Evolutionary conservation across 2,888 invertebrate species (phyloP), one percentile per base, ranked within the genome.

Genomic region (Caradrina kadenii): DNA sequence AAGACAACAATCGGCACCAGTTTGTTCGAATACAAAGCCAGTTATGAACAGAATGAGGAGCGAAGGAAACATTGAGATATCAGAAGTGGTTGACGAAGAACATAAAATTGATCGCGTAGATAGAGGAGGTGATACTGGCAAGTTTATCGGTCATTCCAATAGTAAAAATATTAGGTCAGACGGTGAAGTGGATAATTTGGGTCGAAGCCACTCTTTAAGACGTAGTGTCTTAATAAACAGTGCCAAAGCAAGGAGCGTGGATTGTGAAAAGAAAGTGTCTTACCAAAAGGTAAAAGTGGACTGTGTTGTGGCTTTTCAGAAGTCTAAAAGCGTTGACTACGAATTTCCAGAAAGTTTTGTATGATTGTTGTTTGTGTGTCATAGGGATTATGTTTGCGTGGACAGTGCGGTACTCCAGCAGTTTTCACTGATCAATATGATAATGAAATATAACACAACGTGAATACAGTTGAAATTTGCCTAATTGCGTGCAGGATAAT

Each of bases 141-240:
- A 89, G 84, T 92, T 92, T 81, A 88, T 88, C 73, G 73, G 81
- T 87, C 93, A 94, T 93, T 94, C 95, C 92, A 93, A 91, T 89
- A 82, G 87, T 86, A 92, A 89, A 89, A 89, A 89, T 82, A 84
- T 84, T 84, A 91, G 86, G 82, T 80, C 90, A 73, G 92, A 91
- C 76, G 85, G 87, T 72, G 92, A 92, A 81, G 80, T 89, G 55
- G 94, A 93, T 70, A 73, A 73, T 76, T 67, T 83, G 64, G 87
- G 83, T 76, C 89, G 91, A 53, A 88, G 85, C 58, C 89, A 94
- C 72, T 96, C 96, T 15, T 88, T 96, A 45, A 91, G 96, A 61
- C 96, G 96, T 19, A 96, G 95, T 75, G 95, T 96, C 53, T 92
- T 96, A 65, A 93, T 96, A 83, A 96, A 95, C 81, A 95, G 93